Evolutionary conservation across 2,797 vertebrate genomes (phyloP).

Genomic region (Phoeniculus purpureus): DNA sequence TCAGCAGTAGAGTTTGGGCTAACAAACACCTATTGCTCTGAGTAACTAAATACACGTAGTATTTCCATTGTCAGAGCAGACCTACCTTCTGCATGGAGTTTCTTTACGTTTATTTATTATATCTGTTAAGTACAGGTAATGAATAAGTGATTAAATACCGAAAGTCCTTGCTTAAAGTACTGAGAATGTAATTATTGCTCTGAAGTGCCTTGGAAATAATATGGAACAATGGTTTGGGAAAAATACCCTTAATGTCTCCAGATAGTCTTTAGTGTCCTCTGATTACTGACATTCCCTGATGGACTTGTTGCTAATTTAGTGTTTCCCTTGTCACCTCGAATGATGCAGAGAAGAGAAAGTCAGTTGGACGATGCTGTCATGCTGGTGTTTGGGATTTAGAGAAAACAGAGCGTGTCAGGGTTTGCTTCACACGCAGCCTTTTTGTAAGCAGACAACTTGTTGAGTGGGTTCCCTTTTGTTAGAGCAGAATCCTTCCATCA

Average conservation of each 20-base stretch:
- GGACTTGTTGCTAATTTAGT: not conserved
- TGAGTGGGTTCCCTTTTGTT: not conserved
- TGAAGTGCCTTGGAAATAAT: not conserved
- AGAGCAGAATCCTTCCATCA: not conserved
- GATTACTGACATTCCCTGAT: not conserved
- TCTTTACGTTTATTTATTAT: slow-evolving; percentile 21
- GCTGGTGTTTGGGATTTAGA: not conserved
- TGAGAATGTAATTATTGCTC: not conserved
- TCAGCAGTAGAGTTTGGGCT: not conserved
- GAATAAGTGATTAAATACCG: not conserved
- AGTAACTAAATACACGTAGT: not conserved
- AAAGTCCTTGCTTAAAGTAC: not conserved
- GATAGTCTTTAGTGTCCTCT: not conserved
- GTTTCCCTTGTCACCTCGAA: not conserved
- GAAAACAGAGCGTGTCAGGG: not conserved
- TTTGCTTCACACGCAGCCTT: not conserved
- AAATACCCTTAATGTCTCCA: not conserved
- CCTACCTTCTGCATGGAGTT: not conserved
- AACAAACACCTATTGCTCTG: not conserved
- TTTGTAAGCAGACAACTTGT: not conserved
- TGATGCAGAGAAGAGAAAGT: not conserved
- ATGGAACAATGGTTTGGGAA: not conserved
- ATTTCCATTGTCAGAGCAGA: not conserved
- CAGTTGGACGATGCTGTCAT: not conserved
- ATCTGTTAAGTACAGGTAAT: not conserved